These are phyloP conservation scores for Seriola aureovittata DNA, from an alignment of 2,113 vertebrate species.

Conservation along the genomic window DNA sequence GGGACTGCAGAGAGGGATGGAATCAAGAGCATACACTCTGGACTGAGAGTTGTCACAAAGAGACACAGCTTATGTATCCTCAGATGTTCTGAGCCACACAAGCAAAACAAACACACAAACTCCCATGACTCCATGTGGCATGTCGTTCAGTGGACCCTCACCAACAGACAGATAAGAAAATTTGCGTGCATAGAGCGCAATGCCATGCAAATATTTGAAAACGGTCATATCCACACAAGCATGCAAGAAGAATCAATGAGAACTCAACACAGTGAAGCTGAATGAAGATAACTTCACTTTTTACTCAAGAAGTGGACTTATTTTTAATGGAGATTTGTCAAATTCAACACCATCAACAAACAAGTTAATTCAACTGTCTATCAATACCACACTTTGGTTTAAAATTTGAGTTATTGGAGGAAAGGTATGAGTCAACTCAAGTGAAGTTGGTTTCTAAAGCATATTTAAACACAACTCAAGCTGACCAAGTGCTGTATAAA, in stretches of 20 bases:
- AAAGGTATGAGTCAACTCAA: not conserved
- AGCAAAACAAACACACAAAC: not conserved
- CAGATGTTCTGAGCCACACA: not conserved
- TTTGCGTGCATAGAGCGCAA: not conserved
- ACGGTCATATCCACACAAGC: not conserved
- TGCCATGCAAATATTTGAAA: not conserved
- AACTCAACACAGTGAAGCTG: not conserved
- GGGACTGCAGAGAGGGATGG: not conserved
- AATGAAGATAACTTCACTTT: not conserved
- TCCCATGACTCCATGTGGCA: conserved; percentile 4
- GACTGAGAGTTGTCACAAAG: not conserved
- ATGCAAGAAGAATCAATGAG: not conserved
- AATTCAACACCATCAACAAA: not conserved
- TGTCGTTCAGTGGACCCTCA: conserved; percentile 25
- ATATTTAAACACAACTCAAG: too few species aligned
- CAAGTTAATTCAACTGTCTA: not conserved
- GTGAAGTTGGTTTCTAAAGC: too few species aligned
- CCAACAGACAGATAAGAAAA: conserved; percentile 41
- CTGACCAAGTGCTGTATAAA: too few species aligned
- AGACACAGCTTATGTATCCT: conserved; percentile 25
- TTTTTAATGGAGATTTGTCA: not conserved
- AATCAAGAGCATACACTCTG: conserved; percentile 9
- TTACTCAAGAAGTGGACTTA: not conserved
- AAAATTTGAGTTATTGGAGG: not conserved
- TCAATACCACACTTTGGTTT: not conserved